phyloP scores from a whole-genome alignment of 2,113 vertebrate species.

The Sigmodon hispidus region DNA sequence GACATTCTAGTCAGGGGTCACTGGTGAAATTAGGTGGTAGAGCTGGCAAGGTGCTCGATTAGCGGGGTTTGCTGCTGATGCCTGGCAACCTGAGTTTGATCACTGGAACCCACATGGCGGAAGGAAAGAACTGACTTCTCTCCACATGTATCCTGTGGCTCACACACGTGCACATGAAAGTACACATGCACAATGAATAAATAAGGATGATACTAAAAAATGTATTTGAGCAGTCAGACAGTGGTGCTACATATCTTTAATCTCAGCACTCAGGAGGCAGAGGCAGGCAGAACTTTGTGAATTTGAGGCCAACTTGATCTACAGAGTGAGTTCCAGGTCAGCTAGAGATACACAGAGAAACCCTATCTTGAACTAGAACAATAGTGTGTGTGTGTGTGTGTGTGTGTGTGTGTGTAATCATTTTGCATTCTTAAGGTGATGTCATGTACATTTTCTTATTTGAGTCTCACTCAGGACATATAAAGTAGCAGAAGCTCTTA shows the following conservation, averaged over 20 bases:
- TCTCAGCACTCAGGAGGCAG: neutral
- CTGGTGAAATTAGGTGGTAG: neutral
- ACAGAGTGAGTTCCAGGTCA: neutral
- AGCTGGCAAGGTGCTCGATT: neutral
- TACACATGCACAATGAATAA: neutral
- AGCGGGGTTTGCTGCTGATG: neutral
- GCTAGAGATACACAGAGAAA: neutral
- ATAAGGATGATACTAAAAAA: neutral
- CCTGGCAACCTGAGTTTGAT: neutral
- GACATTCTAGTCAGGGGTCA: neutral
- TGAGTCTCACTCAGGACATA: neutral
- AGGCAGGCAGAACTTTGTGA: neutral
- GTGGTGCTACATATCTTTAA: neutral
- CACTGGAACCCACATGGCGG: neutral
- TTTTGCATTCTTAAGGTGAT: neutral
- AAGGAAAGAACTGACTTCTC: neutral
- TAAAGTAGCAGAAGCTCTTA: neutral
- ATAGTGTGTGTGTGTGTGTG: too few species aligned
- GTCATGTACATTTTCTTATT: slow-evolving; percentile 11
- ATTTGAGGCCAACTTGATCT: too few species aligned
- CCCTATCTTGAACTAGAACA: too few species aligned
- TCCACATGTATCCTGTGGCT: neutral
- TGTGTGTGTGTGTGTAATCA: too few species aligned
- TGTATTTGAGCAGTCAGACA: neutral
- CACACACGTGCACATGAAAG: neutral